Evolutionary conservation across 2,113 vertebrate genomes (phyloP).

Genomic region (Atrichornis clamosus): DNA sequence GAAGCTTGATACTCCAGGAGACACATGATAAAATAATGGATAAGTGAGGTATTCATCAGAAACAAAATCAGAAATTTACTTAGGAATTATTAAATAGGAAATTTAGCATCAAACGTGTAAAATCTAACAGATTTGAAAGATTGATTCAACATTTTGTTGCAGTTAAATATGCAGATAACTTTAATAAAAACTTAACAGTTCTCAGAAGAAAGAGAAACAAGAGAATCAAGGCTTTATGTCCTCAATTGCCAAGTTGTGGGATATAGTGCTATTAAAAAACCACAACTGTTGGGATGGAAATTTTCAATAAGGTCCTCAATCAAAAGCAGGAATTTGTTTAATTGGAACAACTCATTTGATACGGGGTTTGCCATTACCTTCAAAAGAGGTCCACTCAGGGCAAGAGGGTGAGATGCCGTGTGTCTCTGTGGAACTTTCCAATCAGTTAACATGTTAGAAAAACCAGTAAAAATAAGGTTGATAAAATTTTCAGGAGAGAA

Average conservation of each 20-base stretch:
- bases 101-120: not conserved
- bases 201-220: not conserved
- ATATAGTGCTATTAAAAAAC: not conserved
- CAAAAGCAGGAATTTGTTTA: not conserved
- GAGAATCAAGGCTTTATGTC: not conserved
- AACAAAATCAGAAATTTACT: not conserved
- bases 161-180: not conserved
- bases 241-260: not conserved
- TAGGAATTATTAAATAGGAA: not conserved
- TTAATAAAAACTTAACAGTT: not conserved
- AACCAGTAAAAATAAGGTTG: not conserved
- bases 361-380: not conserved
- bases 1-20: not conserved
- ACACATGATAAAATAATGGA: not conserved
- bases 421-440: not conserved
- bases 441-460: not conserved
- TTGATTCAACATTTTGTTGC: not conserved
- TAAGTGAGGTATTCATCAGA: not conserved
- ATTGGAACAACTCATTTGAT: not conserved
- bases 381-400: not conserved
- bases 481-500: not conserved
- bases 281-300: not conserved
- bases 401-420: not conserved
- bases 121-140: not conserved
- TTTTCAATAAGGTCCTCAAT: not conserved